Evolutionary conservation across 35 echinoderm and acorn worm species (phyloP).

Genomic region (Stichopus chloronotus): DNA sequence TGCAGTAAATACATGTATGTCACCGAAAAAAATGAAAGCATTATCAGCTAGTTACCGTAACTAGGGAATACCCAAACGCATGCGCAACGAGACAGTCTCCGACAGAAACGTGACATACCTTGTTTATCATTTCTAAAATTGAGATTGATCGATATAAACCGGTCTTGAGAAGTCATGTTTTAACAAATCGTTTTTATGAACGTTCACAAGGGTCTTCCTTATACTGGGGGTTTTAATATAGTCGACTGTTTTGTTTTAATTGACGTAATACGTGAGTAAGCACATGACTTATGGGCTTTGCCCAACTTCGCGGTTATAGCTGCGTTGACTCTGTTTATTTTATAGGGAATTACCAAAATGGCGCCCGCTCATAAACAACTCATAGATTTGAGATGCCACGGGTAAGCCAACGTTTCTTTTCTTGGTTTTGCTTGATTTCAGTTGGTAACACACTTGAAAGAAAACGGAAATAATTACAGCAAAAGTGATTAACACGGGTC

Average conservation of each 20-base stretch:
- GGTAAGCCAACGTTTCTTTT: not conserved
- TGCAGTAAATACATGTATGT: too few species aligned
- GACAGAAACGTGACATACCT: not conserved
- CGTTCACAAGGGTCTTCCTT: not conserved
- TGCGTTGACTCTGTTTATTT: conserved; percentile 37
- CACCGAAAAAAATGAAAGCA: too few species aligned
- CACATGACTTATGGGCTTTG: not conserved
- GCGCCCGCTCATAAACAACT: conserved; percentile 37
- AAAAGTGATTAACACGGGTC: not conserved
- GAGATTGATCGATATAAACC: conserved; percentile 35
- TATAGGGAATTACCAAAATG: conserved; percentile 46
- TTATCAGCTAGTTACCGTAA: too few species aligned
- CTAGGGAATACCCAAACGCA: not conserved
- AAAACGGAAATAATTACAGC: not conserved
- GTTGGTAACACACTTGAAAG: not conserved
- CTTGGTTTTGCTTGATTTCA: not conserved
- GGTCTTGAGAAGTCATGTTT: conserved; percentile 32
- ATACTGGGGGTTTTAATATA: not conserved
- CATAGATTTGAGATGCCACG: not conserved
- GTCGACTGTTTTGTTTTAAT: not conserved
- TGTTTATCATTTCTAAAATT: conserved; percentile 9
- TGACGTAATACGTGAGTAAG: not conserved
- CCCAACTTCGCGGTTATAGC: not conserved
- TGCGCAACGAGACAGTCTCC: not conserved
- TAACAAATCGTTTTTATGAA: conserved; percentile 33